phyloP scores from a whole-genome alignment of 1,140 invertebrate genomes.

The Aphidius gifuensis region DNA sequence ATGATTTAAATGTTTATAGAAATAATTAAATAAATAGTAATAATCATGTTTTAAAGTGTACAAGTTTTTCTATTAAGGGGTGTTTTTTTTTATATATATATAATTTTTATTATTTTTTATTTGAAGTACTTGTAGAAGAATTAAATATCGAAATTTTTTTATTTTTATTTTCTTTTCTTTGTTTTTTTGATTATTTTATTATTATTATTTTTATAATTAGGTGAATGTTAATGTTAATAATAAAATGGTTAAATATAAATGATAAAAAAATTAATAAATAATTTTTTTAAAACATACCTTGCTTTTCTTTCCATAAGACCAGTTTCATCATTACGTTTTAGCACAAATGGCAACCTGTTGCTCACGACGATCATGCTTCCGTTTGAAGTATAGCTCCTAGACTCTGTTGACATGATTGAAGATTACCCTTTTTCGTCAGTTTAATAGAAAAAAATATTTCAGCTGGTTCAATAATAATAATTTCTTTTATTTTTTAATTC shows the following conservation, averaged over 20 bases:
- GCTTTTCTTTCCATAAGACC: constrained; percentile 73
- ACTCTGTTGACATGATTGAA: constrained; percentile 43
- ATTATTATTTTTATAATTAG: not conserved
- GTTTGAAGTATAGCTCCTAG: constrained; percentile 51
- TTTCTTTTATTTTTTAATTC: not conserved
- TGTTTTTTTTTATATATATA: no score
- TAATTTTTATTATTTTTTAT: no score
- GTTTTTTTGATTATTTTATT: not conserved
- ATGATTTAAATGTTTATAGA: no score
- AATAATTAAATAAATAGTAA: no score
- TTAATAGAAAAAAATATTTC: constrained; percentile 9
- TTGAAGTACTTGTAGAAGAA: no score
- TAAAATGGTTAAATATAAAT: not conserved
- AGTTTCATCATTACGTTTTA: constrained; percentile 69
- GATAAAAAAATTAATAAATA: not conserved
- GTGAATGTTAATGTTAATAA: not conserved
- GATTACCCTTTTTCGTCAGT: constrained; percentile 2
- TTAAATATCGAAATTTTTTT: no score
- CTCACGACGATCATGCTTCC: constrained; percentile 85
- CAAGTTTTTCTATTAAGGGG: no score
- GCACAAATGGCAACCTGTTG: constrained; percentile 83
- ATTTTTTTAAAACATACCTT: constrained; percentile 63
- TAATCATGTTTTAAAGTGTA: no score
- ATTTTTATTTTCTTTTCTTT: not conserved
- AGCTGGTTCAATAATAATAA: not conserved